A percentile compares a stretch with the other conserved stretches of the same genome.
These are phyloP conservation scores for Thrips palmi DNA, from an alignment of 1,140 invertebrate species.

Conservation along the genomic window DNA sequence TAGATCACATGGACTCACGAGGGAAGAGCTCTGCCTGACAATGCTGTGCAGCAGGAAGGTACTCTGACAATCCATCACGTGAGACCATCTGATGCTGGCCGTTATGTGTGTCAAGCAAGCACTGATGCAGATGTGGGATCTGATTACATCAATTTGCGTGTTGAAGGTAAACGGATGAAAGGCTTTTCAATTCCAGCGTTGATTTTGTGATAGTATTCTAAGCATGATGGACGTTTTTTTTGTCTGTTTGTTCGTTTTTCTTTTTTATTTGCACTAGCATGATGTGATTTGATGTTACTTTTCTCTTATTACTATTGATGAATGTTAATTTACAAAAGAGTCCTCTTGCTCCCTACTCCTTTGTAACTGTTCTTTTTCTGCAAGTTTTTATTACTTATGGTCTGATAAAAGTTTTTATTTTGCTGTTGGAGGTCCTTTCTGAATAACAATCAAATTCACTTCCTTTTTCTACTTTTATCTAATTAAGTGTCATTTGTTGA, in stretches of 20 bases:
- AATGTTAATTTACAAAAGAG: too few relatives aligned
- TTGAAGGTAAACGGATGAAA: conserved; percentile 17
- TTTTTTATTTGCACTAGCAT: neutral
- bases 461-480: too few relatives aligned
- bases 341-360: too few relatives aligned
- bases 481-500: too few relatives aligned
- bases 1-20: conserved; percentile 28
- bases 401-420: too few relatives aligned
- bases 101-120: conserved; percentile 33
- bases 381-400: too few relatives aligned
- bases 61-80: conserved; percentile 27
- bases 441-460: too few relatives aligned
- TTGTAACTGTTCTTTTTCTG: too few relatives aligned
- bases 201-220: conserved; percentile 1
- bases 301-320: too few relatives aligned
- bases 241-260: too few relatives aligned
- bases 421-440: too few relatives aligned
- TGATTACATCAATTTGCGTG: conserved; percentile 18
- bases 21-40: conserved; percentile 29
- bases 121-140: conserved; percentile 21
- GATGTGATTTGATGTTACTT: neutral
- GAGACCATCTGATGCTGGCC: conserved; percentile 29
- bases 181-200: conserved; percentile 7
- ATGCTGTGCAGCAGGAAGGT: conserved; percentile 30
- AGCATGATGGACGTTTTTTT: too few relatives aligned